Conservation (phyloP, 1,140 invertebrate species). For the Achroia grisella region DNA sequence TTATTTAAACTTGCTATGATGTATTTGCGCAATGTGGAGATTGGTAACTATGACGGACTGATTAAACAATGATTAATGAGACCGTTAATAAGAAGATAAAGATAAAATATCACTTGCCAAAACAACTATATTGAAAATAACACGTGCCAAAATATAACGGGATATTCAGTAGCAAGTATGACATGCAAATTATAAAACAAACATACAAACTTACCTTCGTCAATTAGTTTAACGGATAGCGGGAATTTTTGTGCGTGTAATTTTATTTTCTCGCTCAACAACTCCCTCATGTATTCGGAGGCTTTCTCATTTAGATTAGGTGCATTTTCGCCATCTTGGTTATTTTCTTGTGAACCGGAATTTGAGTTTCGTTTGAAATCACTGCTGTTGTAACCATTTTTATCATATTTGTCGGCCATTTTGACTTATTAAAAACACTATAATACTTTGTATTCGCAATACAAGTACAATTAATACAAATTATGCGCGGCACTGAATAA, state of each 20-base stretch:
- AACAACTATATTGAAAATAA: too few relatives aligned
- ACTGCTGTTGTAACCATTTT: conserved; percentile 71
- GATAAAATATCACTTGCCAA: too few relatives aligned
- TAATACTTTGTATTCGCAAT: too few relatives aligned
- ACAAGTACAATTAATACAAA: conserved; percentile 1
- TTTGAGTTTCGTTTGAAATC: conserved; percentile 74
- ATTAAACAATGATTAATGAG: too few relatives aligned
- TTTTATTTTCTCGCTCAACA: conserved; percentile 83
- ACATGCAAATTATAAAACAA: conserved; percentile 1
- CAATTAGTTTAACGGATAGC: conserved; percentile 80
- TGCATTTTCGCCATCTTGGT: conserved; percentile 72
- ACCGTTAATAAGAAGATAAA: too few relatives aligned
- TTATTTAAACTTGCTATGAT: too few relatives aligned
- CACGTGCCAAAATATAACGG: too few relatives aligned
- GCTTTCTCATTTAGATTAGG: conserved; percentile 77
- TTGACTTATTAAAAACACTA: too few relatives aligned
- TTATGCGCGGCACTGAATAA: not conserved
- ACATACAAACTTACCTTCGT: conserved; percentile 76
- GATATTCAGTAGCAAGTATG: too few relatives aligned
- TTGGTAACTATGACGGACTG: too few relatives aligned
- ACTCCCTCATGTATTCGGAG: conserved; percentile 83
- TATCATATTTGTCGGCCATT: conserved; percentile 46
- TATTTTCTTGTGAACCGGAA: conserved; percentile 33
- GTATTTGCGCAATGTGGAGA: too few relatives aligned
- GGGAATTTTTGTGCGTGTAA: conserved; percentile 81